Evolutionary conservation across 2,888 invertebrate genomes (phyloP).

Genomic region (Phoenoteleia sp.): DNA sequence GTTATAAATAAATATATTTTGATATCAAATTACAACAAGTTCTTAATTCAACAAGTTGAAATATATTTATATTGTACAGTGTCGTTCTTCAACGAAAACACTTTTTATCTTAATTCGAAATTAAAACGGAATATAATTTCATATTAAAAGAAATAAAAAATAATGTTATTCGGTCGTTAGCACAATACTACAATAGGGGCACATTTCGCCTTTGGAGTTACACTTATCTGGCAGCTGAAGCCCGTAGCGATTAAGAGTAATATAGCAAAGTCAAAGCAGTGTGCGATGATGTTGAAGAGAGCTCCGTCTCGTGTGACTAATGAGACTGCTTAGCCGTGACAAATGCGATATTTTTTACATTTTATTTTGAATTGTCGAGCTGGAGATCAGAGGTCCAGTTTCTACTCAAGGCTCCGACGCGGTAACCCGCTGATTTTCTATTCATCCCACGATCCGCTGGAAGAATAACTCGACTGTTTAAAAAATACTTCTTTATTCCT

Average conservation of each 20-base stretch:
- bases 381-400: conserved; percentile 74
- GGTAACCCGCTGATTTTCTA: conserved; percentile 76
- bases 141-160: conserved; percentile 40
- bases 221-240: conserved; percentile 68
- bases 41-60: background rate
- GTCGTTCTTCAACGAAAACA: background rate
- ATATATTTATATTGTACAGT: background rate
- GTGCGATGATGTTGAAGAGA: conserved; percentile 59
- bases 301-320: conserved; percentile 74
- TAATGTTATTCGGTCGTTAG: conserved; percentile 46
- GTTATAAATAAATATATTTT: no score
- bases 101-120: no score
- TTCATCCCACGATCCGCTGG: conserved; percentile 69
- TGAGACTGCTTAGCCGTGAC: conserved; percentile 76
- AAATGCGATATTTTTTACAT: conserved; percentile 73
- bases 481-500: conserved; percentile 71
- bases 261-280: conserved; percentile 64
- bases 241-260: conserved; percentile 66
- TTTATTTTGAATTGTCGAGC: conserved; percentile 61
- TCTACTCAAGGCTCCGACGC: conserved; percentile 60
- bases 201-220: conserved; percentile 58
- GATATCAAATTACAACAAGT: no score
- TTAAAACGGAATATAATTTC: conserved; percentile 20
- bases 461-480: conserved; percentile 69
- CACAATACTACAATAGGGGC: conserved; percentile 52